Percentiles rank a stretch among this genome's conserved stretches.
Conservation (phyloP, 2,888 invertebrate species). For the Drosophila paramelanica region DNA sequence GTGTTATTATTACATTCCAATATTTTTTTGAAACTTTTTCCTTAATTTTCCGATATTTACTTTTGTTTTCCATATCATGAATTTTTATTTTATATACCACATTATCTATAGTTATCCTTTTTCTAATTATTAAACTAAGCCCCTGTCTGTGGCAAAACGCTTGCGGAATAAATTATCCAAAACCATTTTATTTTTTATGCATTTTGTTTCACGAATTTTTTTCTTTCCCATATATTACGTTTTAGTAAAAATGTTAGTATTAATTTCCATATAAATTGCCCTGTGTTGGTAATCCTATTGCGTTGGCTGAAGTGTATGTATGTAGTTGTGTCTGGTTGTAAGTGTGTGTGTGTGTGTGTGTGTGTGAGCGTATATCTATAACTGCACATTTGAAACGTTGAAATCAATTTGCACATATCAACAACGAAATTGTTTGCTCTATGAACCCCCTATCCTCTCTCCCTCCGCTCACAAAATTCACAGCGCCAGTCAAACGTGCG, state of each 20-base stretch:
- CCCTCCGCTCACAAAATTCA: constrained; percentile 10
- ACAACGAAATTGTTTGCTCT: constrained; percentile 78
- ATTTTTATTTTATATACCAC: background rate
- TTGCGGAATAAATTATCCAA: constrained; percentile 52
- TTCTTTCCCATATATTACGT: constrained; percentile 23
- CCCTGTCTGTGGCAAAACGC: constrained; percentile 32
- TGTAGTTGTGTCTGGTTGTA: constrained; percentile 4
- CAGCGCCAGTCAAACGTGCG: constrained; percentile 55
- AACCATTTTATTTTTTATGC: constrained; percentile 56
- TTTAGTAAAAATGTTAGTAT: constrained; percentile 71
- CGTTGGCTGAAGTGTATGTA: constrained; percentile 7
- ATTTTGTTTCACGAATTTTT: constrained; percentile 5
- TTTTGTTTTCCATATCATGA: no score
- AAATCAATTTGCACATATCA: constrained; percentile 81
- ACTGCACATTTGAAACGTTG: constrained; percentile 74
- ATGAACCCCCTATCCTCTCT: constrained; percentile 33
- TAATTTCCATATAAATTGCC: constrained; percentile 77
- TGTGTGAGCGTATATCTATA: constrained; percentile 54
- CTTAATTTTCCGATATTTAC: no score
- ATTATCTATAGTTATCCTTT: background rate
- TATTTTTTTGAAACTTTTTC: no score
- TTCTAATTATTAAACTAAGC: constrained; percentile 32
- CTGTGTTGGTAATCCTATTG: constrained; percentile 45
- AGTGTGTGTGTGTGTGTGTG: constrained; percentile 13
- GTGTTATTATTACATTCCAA: no score